A percentile compares a stretch with the other conserved stretches of the same genome.
These are phyloP conservation scores for Siniperca scherzeri DNA, from an alignment of 2,797 vertebrate species.

Conservation along the genomic window DNA sequence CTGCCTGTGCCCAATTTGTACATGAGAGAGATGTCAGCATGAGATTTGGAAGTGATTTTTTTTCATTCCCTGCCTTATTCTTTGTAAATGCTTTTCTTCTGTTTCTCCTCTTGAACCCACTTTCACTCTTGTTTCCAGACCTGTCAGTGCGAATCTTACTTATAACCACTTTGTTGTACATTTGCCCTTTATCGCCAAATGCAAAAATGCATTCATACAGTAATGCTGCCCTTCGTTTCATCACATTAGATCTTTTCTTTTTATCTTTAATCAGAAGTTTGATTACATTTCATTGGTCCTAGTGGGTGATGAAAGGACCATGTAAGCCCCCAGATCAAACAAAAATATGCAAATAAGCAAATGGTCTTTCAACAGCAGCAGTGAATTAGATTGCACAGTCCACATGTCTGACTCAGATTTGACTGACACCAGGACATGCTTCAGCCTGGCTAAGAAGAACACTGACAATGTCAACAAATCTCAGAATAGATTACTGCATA, in stretches of 20 bases:
- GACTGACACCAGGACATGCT: conserved; percentile 39
- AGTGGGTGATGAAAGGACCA: conserved; percentile 26
- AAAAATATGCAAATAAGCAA: conserved; percentile 41
- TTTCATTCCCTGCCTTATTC: background rate
- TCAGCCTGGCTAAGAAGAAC: conserved; percentile 41
- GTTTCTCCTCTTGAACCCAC: background rate
- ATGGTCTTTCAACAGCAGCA: conserved; percentile 19
- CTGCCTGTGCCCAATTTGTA: conserved; percentile 72
- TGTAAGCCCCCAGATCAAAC: conserved; percentile 31
- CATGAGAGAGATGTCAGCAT: conserved; percentile 61
- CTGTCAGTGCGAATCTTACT: conserved; percentile 11
- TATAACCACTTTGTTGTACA: background rate
- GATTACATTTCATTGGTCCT: conserved; percentile 9
- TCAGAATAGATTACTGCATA: conserved; percentile 33
- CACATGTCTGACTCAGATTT: conserved; percentile 27
- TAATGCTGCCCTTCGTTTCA: conserved; percentile 1
- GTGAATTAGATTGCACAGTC: conserved; percentile 16
- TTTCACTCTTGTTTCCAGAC: conserved; percentile 11
- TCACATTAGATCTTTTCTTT: conserved; percentile 19
- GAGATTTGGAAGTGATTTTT: conserved; percentile 40
- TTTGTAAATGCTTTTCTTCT: background rate
- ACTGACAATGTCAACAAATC: conserved; percentile 56
- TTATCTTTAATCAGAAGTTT: conserved; percentile 26
- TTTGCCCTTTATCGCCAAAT: background rate
- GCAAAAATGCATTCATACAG: background rate